phyloP scores from a whole-genome alignment of 2,888 invertebrate genomes.

The Ochropacha duplaris region DNA sequence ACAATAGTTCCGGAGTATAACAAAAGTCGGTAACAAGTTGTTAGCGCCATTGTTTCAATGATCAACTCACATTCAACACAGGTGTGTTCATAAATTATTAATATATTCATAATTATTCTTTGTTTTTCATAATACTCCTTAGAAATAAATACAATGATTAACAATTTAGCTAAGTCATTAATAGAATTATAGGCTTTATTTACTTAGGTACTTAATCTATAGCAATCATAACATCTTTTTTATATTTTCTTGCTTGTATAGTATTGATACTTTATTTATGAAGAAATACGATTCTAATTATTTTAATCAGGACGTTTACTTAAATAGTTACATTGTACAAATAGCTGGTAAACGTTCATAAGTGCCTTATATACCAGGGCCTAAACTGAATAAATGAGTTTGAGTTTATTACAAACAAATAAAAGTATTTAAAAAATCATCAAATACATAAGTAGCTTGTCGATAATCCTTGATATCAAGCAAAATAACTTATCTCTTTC shows the following conservation, averaged over 20 bases:
- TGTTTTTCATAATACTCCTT: neutral
- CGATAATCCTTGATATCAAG: slow-evolving; percentile 9
- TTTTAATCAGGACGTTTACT: too few species aligned
- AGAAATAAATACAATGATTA: neutral
- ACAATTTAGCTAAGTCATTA: neutral
- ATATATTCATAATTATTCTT: neutral
- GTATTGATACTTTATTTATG: neutral
- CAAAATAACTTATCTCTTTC: slow-evolving; percentile 13
- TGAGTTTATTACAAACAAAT: neutral
- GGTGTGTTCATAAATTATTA: neutral
- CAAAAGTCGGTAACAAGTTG: neutral
- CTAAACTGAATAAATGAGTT: neutral
- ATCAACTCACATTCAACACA: neutral
- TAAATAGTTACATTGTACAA: too few species aligned
- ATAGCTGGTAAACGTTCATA: too few species aligned
- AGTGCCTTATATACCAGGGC: too few species aligned
- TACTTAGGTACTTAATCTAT: neutral
- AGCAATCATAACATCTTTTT: too few species aligned
- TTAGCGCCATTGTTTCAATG: neutral
- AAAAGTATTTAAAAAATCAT: neutral
- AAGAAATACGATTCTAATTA: too few species aligned
- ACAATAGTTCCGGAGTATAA: neutral
- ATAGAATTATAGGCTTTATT: neutral
- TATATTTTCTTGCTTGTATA: too few species aligned
- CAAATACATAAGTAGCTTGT: slow-evolving; percentile 6